Base-by-base conservation (phyloP, 92 coral and sea anemone genomes). In the Actinostola sp. region DNA sequence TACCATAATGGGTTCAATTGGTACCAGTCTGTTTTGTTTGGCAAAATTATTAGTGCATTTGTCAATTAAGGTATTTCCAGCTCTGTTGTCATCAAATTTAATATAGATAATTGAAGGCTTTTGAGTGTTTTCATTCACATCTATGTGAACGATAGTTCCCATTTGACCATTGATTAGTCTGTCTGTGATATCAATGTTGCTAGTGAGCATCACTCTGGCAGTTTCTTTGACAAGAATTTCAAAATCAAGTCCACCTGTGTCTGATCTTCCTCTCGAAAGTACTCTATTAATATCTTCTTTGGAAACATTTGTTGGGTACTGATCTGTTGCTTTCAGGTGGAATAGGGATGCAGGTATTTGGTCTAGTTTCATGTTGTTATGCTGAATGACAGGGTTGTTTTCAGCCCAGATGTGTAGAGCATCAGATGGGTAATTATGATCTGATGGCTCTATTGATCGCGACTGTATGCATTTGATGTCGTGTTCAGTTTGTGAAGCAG, bases 71-170 rank as follows among this genome's bases (percentile, higher is more conserved):
- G 16, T 33, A 12, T 59, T 44, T 2, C 92, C 92, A 42, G 92
- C 96, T 25, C 44, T 46, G 11, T 32, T 29, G 61, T 87, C 92
- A 76, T 91, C 92, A 83, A 91, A 83, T 55, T 79, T 86, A 9
- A 90, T 63, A 60, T 82, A 86, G 3, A 90, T 51, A 16, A 65
- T 62, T 17, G 71, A 19, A 21, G 89, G 81, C 21, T 67, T 83
- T 50, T 80, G 44, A 20, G 34, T 76, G 33, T 28, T 82, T 61
- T 41, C 29, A 50, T 86, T 71, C 7, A 72, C 44, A 13, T 4
- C 63, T 6, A 84, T 55, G 51, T 31, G 76, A 12, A 74, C 14
- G 0, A 87, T 74, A 23, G 96, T 90, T n/a, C 96, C 92, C 31
- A 89, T 46, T 75, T 89, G 88, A 11, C 88, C 96, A 74, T 74